These are phyloP conservation scores for Pachypeltis micranthus DNA, from an alignment of 1,140 invertebrate genomes.

Conservation along the genomic window DNA sequence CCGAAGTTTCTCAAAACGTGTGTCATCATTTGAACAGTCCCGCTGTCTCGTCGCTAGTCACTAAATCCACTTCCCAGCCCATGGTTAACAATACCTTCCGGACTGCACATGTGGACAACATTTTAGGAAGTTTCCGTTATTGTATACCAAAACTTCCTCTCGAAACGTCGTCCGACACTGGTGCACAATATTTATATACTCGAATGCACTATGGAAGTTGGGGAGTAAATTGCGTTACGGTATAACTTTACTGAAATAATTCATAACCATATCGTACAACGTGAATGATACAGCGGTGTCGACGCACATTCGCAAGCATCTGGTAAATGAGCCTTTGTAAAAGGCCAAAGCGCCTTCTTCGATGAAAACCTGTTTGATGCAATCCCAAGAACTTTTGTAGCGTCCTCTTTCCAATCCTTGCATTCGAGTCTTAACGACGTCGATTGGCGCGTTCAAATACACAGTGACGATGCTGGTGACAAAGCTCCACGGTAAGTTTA, in stretches of 20 bases:
- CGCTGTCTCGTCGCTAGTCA: no score
- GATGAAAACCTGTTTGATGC: neutral
- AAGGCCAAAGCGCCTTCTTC: neutral
- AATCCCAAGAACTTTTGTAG: neutral
- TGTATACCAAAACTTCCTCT: no score
- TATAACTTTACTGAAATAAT: neutral
- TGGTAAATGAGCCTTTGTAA: neutral
- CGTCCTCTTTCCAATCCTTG: neutral
- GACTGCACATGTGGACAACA: no score
- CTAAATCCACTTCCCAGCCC: no score
- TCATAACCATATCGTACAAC: neutral
- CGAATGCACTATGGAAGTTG: no score
- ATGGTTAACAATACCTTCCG: no score
- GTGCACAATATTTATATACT: no score
- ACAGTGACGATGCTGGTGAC: neutral
- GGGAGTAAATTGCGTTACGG: no score
- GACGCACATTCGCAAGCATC: neutral
- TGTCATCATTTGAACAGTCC: no score
- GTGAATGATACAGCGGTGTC: neutral
- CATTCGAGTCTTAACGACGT: neutral
- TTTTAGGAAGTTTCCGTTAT: no score
- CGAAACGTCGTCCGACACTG: no score
- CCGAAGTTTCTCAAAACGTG: no score
- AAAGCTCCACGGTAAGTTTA: neutral
- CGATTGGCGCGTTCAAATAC: neutral